Percentiles rank a stretch among this genome's conserved stretches.
Evolutionary conservation across 1,140 invertebrate genomes (phyloP).

Genomic region (Varroa destructor): DNA sequence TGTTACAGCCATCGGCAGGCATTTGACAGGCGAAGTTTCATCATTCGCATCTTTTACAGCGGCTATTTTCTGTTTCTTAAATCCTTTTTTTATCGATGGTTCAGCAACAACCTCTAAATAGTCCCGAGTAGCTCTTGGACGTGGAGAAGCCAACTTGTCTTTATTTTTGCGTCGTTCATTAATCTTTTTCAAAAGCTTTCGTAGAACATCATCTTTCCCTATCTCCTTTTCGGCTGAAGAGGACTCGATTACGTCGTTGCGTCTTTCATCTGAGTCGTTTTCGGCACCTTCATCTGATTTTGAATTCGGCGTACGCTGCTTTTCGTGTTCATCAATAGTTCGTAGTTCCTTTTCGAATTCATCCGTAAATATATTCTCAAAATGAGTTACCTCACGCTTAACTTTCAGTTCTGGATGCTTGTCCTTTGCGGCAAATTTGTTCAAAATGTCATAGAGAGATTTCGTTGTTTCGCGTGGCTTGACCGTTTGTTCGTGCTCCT

Average conservation of each 20-base stretch:
- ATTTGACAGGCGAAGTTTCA: no score
- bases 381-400: neutral
- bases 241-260: neutral
- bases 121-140: no score
- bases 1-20: no score
- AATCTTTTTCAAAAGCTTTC: neutral
- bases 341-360: neutral
- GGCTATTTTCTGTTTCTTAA: no score
- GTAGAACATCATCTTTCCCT: conserved; percentile 4
- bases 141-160: no score
- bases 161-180: neutral
- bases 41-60: no score
- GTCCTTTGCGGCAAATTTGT: conserved; percentile 3
- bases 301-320: no score
- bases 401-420: neutral
- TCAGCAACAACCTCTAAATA: no score
- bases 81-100: no score
- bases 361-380: neutral
- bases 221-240: neutral
- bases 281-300: neutral
- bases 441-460: neutral
- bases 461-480: neutral
- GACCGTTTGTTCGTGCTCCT: neutral
- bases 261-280: neutral
- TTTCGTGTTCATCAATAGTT: no score